Conservation (phyloP, 2,888 invertebrate species). For the Iphiclides podalirius region DNA sequence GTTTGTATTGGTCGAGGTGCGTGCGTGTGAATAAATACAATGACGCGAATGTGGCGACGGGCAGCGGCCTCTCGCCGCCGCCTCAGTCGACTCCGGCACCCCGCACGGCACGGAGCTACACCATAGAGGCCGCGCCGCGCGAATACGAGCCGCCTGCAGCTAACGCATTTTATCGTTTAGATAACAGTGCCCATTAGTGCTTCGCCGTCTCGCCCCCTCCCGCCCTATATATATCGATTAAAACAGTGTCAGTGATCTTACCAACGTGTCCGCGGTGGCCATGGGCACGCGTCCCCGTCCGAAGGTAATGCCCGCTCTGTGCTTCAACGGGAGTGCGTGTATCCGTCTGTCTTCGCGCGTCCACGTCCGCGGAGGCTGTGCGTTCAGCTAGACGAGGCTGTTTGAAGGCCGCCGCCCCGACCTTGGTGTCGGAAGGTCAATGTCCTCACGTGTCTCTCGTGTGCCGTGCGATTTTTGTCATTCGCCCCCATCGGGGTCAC, state of each 20-base stretch:
- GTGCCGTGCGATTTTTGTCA: constrained; percentile 8
- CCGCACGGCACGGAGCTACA: constrained; percentile 64
- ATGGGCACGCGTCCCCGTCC: constrained; percentile 66
- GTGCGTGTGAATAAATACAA: constrained; percentile 68
- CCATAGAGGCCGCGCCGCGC: constrained; percentile 61
- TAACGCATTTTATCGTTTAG: constrained; percentile 65
- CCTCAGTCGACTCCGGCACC: constrained; percentile 54
- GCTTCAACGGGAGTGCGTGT: constrained; percentile 47
- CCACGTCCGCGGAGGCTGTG: constrained; percentile 53
- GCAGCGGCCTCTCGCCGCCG: constrained; percentile 28
- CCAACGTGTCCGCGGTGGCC: constrained; percentile 65
- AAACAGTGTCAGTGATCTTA: constrained; percentile 34
- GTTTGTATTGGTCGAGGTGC: constrained; percentile 72
- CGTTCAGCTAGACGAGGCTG: constrained; percentile 47
- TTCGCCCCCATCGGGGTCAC: not conserved
- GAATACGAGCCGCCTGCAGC: constrained; percentile 44
- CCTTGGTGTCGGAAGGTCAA: constrained; percentile 76
- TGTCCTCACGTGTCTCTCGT: constrained; percentile 64
- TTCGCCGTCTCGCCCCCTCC: constrained; percentile 40
- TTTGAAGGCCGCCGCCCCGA: constrained; percentile 77
- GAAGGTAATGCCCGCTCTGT: constrained; percentile 58
- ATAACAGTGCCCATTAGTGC: constrained; percentile 70
- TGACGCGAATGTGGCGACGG: constrained; percentile 72
- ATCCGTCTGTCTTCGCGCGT: constrained; percentile 45
- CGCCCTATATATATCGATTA: no score